Base-by-base conservation (phyloP, 2,113 vertebrate species). In the Amphiprion percula region DNA sequence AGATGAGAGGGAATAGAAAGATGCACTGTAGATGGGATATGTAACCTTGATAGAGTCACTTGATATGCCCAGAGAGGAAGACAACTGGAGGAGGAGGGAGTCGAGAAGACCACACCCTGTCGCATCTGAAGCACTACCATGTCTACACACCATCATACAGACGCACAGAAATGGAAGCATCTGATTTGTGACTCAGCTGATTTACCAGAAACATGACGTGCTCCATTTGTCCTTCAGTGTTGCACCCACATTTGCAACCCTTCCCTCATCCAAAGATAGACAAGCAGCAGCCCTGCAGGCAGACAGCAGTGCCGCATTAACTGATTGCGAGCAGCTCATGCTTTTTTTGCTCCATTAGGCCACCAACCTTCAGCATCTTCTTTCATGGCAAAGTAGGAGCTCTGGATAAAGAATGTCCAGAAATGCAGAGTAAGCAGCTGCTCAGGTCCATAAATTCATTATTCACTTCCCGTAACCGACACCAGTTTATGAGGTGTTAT, bases 11-110 rank as follows among this genome's bases (percentile, higher is more conserved):
- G 33, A 52, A 54, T 3, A 16, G 65, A 73, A 3, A 70, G 49
- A 76, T 7, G 21, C 54, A 61, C 6, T 46, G 30, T 53, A 24
- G 69, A 87, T 49, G 62, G 50, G 55, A 65, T 15, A 54, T 23
- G 64, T 63, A 85, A 90, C 71, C 88, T 69, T 83, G 61, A 84
- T 75, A 50, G 5, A 62, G 77, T 67, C 78, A 73, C 33, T 68
- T 67, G 55, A 90, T 81, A 70, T 1, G 10, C 56, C 60, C 74
- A 17, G 39, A 79, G 73, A 74, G 68, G 77, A 16, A 78, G 49
- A 53, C 6, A 10, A 59, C 19, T 37, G 41, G 55, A 67, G 24
- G 52, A 59, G 26, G 58, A 73, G 56, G 74, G 55, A 79, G 52
- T 68, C 4, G 14, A 75, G 63, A 66, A 9, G 83, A 82, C 86